A percentile compares a stretch with the other conserved stretches of the same genome.
Evolutionary conservation across 2,113 vertebrate genomes (phyloP).

Genomic region (Corythoichthys haematopterus): DNA sequence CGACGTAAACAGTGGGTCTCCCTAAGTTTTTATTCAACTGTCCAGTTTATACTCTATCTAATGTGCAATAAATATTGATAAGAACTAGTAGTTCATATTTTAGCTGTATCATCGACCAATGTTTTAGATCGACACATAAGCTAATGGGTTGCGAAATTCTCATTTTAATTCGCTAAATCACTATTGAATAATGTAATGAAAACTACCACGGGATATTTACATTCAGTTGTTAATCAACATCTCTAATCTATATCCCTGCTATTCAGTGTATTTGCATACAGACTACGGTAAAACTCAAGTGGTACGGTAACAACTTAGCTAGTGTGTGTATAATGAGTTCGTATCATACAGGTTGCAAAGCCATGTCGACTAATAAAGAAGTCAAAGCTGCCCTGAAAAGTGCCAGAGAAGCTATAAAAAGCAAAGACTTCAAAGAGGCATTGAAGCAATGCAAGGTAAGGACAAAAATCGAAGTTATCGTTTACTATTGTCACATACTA

Average conservation of each 20-base stretch:
- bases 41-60: fast-evolving
- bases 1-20: slow-evolving; percentile 30
- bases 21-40: neutral
- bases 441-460: slow-evolving; percentile 96
- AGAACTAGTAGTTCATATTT: too few relatives aligned
- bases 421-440: slow-evolving; percentile 94
- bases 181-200: neutral
- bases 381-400: slow-evolving; percentile 88
- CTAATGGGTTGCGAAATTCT: slow-evolving; percentile 1
- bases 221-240: neutral
- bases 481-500: too few relatives aligned
- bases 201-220: neutral
- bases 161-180: neutral
- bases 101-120: neutral
- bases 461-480: neutral
- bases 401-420: slow-evolving; percentile 93
- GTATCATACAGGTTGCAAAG: neutral
- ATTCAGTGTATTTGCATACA: neutral
- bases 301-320: neutral
- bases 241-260: neutral
- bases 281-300: neutral
- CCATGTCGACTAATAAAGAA: slow-evolving; percentile 86
- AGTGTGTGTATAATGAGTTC: slow-evolving; percentile 1
- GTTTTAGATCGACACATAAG: neutral
- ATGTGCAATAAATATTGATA: neutral